A percentile compares a stretch with the other conserved stretches of the same genome.
phyloP scores from a whole-genome alignment of 2,888 invertebrate species.

The Orthosia cruda region DNA sequence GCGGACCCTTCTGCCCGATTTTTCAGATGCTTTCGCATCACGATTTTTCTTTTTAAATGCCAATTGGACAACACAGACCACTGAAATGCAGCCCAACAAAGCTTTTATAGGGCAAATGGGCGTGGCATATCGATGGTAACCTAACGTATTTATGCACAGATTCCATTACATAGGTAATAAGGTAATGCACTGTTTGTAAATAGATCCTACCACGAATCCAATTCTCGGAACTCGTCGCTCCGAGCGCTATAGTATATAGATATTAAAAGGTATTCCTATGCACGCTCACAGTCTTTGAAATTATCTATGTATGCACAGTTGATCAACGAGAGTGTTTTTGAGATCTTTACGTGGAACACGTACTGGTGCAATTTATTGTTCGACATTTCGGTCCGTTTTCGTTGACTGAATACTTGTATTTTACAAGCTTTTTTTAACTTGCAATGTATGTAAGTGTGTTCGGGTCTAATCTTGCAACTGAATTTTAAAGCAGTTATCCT shows the following conservation, averaged over 20 bases:
- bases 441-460: too few relatives aligned
- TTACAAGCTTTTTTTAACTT: too few relatives aligned
- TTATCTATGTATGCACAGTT: background rate
- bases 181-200: slow-evolving; percentile 5
- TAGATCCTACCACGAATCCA: background rate
- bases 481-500: too few relatives aligned
- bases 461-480: too few relatives aligned
- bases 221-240: background rate
- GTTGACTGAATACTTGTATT: background rate
- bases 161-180: background rate
- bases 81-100: background rate
- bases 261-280: background rate
- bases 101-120: background rate
- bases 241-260: background rate
- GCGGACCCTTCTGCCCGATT: background rate
- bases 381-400: background rate
- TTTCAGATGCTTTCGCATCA: too few relatives aligned
- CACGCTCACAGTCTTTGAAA: background rate
- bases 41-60: background rate
- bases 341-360: background rate
- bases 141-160: background rate
- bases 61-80: too few relatives aligned
- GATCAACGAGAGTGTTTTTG: background rate
- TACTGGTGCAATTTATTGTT: background rate
- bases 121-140: slow-evolving; percentile 19